Evolutionary conservation across 2,797 vertebrate species (phyloP).

Genomic region (Etheostoma perlongum): DNA sequence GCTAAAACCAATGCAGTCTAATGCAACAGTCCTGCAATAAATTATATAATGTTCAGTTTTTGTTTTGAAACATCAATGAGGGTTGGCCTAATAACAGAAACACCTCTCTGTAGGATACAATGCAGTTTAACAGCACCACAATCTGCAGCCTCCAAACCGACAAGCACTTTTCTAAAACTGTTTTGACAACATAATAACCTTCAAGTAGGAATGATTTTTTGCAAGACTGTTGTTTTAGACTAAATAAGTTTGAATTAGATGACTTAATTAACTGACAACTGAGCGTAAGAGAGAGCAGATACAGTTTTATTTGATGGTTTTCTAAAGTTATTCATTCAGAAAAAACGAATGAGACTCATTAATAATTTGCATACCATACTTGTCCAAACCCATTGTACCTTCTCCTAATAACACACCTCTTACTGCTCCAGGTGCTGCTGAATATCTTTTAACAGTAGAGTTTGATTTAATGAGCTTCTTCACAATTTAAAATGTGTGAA

Average conservation of each 20-base stretch:
- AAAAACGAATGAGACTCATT: slow-evolving; percentile 1
- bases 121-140: background rate
- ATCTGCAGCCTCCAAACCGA: background rate
- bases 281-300: background rate
- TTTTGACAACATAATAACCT: background rate
- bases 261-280: background rate
- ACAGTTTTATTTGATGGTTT: background rate
- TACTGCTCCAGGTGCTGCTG: slow-evolving; percentile 11
- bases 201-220: background rate
- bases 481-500: slow-evolving; percentile 26
- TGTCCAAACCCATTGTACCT: background rate
- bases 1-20: background rate
- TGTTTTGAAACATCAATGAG: background rate
- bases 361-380: background rate
- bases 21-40: background rate
- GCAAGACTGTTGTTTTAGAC: background rate
- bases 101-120: background rate
- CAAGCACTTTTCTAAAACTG: background rate
- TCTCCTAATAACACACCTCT: slow-evolving; percentile 1
- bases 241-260: background rate
- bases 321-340: background rate
- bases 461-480: slow-evolving; percentile 17
- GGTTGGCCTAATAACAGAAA: background rate
- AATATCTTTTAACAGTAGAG: background rate
- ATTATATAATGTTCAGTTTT: background rate